These are phyloP conservation scores for Parthenolecanium corni DNA, from an alignment of 2,888 invertebrate genomes.

Conservation along the genomic window DNA sequence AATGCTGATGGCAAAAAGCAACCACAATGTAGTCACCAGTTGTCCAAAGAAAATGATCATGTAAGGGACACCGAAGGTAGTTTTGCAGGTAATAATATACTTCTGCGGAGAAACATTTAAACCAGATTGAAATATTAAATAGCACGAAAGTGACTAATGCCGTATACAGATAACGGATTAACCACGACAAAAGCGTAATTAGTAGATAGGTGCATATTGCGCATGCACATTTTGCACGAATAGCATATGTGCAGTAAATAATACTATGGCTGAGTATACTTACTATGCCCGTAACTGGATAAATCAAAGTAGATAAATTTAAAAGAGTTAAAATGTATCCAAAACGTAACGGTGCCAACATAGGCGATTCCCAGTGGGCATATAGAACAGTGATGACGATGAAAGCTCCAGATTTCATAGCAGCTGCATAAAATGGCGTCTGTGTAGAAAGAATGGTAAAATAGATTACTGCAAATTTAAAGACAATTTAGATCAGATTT, in stretches of 20 bases:
- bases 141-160: neutral
- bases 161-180: no score
- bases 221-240: no score
- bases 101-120: neutral
- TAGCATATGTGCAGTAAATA: neutral
- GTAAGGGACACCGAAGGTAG: slow-evolving; percentile 13
- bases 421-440: slow-evolving; percentile 5
- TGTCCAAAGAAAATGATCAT: slow-evolving; percentile 9
- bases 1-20: slow-evolving; percentile 18
- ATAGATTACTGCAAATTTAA: neutral
- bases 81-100: neutral
- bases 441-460: neutral
- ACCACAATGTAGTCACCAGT: slow-evolving; percentile 13
- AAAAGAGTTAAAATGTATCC: slow-evolving; percentile 6
- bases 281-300: slow-evolving; percentile 3
- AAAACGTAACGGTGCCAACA: neutral
- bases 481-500: no score
- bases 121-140: neutral
- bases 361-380: slow-evolving; percentile 2
- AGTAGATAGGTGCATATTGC: no score
- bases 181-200: no score
- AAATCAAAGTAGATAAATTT: slow-evolving; percentile 5
- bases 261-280: neutral
- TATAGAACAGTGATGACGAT: neutral
- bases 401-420: neutral